A percentile compares a stretch with the other conserved stretches of the same genome.
phyloP scores from a whole-genome alignment of 92 coral and sea anemone species.

The Ricordea florida region DNA sequence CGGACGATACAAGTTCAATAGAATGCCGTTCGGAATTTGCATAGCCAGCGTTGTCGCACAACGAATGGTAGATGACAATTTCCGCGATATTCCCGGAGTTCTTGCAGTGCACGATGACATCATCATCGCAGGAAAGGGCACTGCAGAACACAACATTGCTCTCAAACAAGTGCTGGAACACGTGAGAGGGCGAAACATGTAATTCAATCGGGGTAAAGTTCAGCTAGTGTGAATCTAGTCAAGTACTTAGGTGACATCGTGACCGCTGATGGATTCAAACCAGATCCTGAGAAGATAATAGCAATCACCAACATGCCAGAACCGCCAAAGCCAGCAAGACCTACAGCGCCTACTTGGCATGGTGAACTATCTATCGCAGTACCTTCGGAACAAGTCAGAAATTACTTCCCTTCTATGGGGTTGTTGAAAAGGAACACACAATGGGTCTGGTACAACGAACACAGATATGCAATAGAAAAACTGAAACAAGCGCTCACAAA shows the following conservation, averaged over 20 bases:
- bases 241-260: not conserved
- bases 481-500: too few species aligned
- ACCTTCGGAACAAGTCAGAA: not conserved
- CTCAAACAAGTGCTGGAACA: not conserved
- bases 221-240: not conserved
- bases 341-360: not conserved
- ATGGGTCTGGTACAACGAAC: constrained; percentile 13
- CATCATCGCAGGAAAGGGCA: not conserved
- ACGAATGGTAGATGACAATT: not conserved
- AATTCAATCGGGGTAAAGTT: not conserved
- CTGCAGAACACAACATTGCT: not conserved
- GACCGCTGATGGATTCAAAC: too few species aligned
- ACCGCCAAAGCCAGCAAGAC: not conserved
- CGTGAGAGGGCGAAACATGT: not conserved
- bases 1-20: constrained; percentile 33
- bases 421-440: constrained; percentile 7
- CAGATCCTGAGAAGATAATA: not conserved
- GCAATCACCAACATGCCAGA: not conserved
- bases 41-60: not conserved
- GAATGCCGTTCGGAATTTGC: constrained; percentile 37
- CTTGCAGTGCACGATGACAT: not conserved
- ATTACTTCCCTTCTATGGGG: constrained; percentile 1
- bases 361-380: too few species aligned
- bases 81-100: not conserved
- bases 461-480: too few species aligned